phyloP scores from a whole-genome alignment of 2,797 vertebrate species.

The Pelochelys cantorii region DNA sequence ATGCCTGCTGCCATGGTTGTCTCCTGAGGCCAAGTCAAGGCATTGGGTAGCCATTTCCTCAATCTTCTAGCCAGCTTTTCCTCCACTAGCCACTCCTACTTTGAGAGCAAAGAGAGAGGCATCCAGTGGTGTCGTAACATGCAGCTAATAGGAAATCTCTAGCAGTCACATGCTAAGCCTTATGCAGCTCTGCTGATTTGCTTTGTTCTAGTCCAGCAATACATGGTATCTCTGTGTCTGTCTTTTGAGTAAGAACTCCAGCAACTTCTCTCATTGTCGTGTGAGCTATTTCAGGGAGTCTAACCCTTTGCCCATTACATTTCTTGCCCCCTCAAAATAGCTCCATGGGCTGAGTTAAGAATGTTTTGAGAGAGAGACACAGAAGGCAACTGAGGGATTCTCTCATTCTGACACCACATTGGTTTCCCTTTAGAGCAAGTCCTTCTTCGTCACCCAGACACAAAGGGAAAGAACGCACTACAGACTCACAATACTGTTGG shows the following conservation, averaged over 20 bases:
- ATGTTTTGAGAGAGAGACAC: background rate
- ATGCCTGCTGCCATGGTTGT: background rate
- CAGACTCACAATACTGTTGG: background rate
- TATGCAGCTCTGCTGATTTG: background rate
- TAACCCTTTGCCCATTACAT: background rate
- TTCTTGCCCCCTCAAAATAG: constrained; percentile 15
- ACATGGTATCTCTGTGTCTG: background rate
- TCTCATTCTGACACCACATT: background rate
- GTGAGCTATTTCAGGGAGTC: background rate
- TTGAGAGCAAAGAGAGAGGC: background rate
- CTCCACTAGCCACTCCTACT: background rate
- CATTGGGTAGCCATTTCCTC: background rate
- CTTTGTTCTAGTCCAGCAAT: background rate
- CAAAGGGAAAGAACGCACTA: background rate
- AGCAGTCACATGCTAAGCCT: background rate
- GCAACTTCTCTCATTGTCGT: background rate
- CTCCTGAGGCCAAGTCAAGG: background rate
- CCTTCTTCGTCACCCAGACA: background rate
- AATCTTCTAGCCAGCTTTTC: background rate
- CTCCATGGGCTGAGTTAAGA: background rate
- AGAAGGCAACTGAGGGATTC: background rate
- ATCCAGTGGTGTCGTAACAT: constrained; percentile 22
- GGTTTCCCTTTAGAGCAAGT: background rate
- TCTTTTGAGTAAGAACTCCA: background rate
- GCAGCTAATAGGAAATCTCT: constrained; percentile 13